These are phyloP conservation scores for Nesospiza acunhae DNA, from an alignment of 2,113 vertebrate species.

Conservation along the genomic window DNA sequence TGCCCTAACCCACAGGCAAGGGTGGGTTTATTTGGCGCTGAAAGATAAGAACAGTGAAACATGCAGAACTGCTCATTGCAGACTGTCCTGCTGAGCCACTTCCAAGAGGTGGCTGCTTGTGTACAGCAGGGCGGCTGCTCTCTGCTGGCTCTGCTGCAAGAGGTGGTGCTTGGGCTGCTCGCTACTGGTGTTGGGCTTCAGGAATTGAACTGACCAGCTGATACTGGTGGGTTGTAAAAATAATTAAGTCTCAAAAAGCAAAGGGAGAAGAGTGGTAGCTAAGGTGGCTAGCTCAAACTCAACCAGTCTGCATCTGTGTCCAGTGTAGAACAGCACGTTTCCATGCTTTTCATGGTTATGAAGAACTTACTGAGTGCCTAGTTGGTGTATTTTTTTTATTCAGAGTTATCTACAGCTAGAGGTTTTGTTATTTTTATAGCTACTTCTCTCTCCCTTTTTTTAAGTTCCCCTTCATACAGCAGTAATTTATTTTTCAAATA, in stretches of 20 bases:
- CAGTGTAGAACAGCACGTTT: neutral
- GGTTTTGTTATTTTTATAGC: neutral
- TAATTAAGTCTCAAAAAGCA: neutral
- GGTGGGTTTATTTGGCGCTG: neutral
- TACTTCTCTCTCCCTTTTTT: neutral
- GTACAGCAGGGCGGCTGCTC: neutral
- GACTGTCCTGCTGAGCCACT: neutral
- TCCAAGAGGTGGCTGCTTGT: neutral
- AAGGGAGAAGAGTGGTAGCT: neutral
- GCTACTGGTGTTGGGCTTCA: fast-evolving
- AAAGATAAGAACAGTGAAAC: neutral
- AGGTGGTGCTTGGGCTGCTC: neutral
- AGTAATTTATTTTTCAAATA: neutral
- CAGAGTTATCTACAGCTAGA: neutral
- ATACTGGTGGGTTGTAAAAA: neutral
- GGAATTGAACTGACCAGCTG: neutral
- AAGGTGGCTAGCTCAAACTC: neutral
- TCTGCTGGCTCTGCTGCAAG: neutral
- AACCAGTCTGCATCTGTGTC: neutral
- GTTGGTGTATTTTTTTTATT: neutral
- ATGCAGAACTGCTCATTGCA: neutral
- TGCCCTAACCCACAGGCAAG: neutral
- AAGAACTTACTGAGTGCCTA: neutral
- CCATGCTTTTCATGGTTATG: neutral
- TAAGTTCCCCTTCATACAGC: neutral